Evolutionary conservation across 2,113 vertebrate species (phyloP).

Genomic region (Syrmaticus mikado): DNA sequence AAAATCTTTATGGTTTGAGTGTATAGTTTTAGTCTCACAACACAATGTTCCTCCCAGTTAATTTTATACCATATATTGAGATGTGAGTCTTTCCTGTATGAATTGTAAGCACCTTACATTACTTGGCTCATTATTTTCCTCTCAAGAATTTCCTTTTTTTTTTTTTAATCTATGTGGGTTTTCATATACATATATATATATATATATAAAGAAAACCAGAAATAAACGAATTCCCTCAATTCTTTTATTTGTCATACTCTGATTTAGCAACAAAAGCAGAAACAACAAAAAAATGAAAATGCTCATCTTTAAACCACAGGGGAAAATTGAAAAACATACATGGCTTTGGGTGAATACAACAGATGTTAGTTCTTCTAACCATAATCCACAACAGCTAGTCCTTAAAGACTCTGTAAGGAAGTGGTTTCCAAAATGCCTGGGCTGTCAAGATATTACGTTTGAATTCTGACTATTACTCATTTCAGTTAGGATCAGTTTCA

Average conservation of each 20-base stretch:
- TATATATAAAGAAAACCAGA: not conserved
- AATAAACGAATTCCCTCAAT: not conserved
- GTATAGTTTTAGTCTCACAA: not conserved
- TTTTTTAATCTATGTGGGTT: not conserved
- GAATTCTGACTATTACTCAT: constrained; percentile 40
- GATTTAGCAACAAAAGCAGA: constrained; percentile 1
- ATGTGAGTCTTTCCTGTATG: not conserved
- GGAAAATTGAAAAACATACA: not conserved
- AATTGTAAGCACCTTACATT: not conserved
- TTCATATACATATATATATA: constrained; percentile 6
- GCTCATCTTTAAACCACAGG: not conserved
- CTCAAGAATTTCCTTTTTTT: not conserved
- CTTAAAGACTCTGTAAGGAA: constrained; percentile 2
- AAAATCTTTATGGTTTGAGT: not conserved
- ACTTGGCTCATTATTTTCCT: not conserved
- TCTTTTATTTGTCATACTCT: not conserved
- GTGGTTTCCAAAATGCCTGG: constrained; percentile 42
- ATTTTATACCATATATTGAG: not conserved
- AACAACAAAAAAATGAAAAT: not conserved
- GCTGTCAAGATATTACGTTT: not conserved
- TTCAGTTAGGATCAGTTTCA: constrained; percentile 50
- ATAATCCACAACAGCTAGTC: not conserved
- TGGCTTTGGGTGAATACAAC: constrained; percentile 24
- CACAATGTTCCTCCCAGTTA: not conserved
- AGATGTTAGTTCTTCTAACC: constrained; percentile 3